phyloP scores from a whole-genome alignment of 2,797 vertebrate genomes.

The Coilia nasus region DNA sequence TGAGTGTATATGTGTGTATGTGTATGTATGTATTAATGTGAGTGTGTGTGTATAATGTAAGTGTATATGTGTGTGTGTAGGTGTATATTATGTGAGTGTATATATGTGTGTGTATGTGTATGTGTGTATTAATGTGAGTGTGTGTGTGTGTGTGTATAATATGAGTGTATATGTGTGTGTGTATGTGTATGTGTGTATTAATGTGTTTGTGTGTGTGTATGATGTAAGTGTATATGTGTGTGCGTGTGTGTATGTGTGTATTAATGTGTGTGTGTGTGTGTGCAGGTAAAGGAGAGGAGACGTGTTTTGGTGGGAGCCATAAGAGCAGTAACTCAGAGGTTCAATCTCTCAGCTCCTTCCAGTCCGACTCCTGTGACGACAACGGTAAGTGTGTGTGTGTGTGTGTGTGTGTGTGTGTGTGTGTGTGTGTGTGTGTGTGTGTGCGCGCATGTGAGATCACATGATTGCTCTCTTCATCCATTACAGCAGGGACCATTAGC shows the following conservation, averaged over 20 bases:
- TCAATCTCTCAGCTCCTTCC: constrained; percentile 95
- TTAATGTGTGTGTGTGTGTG: constrained; percentile 25
- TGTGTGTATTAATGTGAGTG: no score
- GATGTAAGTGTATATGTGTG: constrained; percentile 23
- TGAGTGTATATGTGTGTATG: constrained; percentile 16
- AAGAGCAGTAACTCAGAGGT: constrained; percentile 95
- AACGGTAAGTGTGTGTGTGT: constrained; percentile 83
- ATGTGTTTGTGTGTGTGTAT: constrained; percentile 20
- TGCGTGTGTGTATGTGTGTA: constrained; percentile 24
- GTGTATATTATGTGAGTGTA: not conserved
- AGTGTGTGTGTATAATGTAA: not conserved
- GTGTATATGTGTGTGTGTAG: not conserved
- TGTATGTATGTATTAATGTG: constrained; percentile 37
- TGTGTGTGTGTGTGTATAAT: not conserved
- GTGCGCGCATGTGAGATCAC: constrained; percentile 42
- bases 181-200: constrained; percentile 17
- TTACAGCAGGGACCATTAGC: constrained; percentile 49
- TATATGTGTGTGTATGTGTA: constrained; percentile 16
- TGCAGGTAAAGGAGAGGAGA: constrained; percentile 90
- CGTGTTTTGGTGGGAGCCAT: constrained; percentile 92
- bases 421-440: not conserved
- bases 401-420: not conserved
- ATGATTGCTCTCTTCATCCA: constrained; percentile 42
- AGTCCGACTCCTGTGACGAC: constrained; percentile 95
- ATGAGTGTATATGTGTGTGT: not conserved